These are phyloP conservation scores for Neodiprion virginianus DNA, from an alignment of 1,140 invertebrate species.

Conservation along the genomic window DNA sequence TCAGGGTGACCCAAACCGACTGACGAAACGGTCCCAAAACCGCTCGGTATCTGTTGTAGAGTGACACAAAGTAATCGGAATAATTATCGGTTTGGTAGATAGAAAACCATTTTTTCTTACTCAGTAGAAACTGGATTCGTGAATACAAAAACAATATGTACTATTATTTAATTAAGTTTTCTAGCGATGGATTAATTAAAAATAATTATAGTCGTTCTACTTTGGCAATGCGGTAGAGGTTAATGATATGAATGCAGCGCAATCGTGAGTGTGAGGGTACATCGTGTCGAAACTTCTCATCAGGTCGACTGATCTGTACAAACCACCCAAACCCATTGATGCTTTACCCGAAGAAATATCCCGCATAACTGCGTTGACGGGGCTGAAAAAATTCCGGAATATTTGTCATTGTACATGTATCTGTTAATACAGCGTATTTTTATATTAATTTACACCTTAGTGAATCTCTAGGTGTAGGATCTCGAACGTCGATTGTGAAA, in stretches of 20 bases:
- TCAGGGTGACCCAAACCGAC: constrained; percentile 76
- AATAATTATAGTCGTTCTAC: constrained; percentile 48
- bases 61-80: constrained; percentile 6
- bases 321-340: constrained; percentile 72
- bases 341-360: constrained; percentile 59
- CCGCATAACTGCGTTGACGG: constrained; percentile 64
- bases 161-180: too few relatives aligned
- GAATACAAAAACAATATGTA: too few relatives aligned
- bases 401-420: too few relatives aligned
- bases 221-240: constrained; percentile 77
- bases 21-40: constrained; percentile 81
- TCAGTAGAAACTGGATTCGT: too few relatives aligned
- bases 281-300: constrained; percentile 64
- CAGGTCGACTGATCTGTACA: constrained; percentile 69
- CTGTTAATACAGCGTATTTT: too few relatives aligned
- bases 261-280: constrained; percentile 71
- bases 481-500: constrained; percentile 72
- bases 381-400: constrained; percentile 46
- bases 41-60: constrained; percentile 71
- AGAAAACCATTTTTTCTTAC: too few relatives aligned
- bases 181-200: too few relatives aligned
- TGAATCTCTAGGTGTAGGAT: constrained; percentile 39
- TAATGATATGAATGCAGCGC: constrained; percentile 76
- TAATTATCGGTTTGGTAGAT: not conserved
- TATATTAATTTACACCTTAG: too few relatives aligned